Percentiles rank a stretch among this genome's conserved stretches.
Evolutionary conservation across 2,113 vertebrate genomes (phyloP).

Genomic region (Amblyopsis rosae): DNA sequence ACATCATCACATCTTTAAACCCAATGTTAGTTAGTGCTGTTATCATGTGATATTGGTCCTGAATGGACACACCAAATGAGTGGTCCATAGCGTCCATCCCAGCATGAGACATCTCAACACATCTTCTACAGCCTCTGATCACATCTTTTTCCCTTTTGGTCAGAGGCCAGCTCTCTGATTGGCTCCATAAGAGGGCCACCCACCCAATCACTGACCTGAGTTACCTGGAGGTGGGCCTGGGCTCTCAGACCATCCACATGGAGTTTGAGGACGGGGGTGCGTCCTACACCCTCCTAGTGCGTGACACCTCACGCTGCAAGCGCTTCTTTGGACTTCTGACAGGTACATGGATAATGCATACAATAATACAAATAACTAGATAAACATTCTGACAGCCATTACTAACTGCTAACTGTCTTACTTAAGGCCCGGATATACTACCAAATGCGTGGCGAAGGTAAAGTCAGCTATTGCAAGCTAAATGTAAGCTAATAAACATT

Average conservation of each 20-base stretch:
- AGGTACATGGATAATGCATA: slow-evolving; percentile 65
- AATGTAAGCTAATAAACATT: no score
- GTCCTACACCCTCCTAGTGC: slow-evolving; percentile 85
- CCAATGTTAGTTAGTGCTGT: no score
- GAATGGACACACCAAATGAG: no score
- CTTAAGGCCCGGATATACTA: no score
- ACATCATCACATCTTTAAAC: no score
- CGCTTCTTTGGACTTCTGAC: slow-evolving; percentile 81
- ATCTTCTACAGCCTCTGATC: slow-evolving; percentile 16
- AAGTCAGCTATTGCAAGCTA: no score
- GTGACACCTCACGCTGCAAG: slow-evolving; percentile 82
- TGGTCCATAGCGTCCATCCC: slow-evolving; percentile 15
- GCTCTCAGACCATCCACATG: slow-evolving; percentile 85
- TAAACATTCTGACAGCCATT: background rate
- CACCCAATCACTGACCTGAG: slow-evolving; percentile 80
- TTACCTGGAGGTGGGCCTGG: slow-evolving; percentile 86
- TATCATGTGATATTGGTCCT: no score
- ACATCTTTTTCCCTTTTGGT: slow-evolving; percentile 30
- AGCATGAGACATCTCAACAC: background rate
- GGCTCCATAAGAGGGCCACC: slow-evolving; percentile 82
- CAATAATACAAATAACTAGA: no score
- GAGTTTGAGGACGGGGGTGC: slow-evolving; percentile 79
- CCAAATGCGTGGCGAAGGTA: no score
- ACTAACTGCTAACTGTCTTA: no score
- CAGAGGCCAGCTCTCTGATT: slow-evolving; percentile 83